Percentiles rank a stretch among this genome's conserved stretches.
These are phyloP conservation scores for Agonopterix heracliana DNA, from an alignment of 2,888 invertebrate genomes.

Conservation along the genomic window DNA sequence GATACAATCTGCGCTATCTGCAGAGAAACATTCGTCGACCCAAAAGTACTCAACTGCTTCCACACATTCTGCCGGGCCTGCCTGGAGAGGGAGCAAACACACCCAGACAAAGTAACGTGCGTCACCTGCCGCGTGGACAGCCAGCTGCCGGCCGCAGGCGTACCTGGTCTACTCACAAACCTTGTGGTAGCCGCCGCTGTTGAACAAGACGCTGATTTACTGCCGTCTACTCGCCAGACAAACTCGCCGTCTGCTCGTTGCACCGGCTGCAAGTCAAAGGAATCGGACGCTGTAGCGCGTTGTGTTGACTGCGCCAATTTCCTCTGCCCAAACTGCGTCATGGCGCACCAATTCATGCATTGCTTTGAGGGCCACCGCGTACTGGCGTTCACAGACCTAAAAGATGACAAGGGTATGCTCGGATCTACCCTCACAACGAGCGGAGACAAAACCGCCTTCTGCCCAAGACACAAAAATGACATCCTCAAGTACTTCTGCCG, in stretches of 20 bases:
- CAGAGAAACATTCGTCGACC: conserved; percentile 84
- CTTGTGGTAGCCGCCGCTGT: conserved; percentile 75
- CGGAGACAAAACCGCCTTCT: conserved; percentile 81
- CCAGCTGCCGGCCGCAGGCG: conserved; percentile 71
- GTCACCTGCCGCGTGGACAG: conserved; percentile 79
- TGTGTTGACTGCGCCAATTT: conserved; percentile 98
- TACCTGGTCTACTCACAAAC: conserved; percentile 81
- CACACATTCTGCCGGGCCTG: conserved; percentile 91
- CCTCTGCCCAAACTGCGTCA: conserved; percentile 97
- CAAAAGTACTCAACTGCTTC: conserved; percentile 86
- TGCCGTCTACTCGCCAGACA: conserved; percentile 61
- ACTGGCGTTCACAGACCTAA: conserved; percentile 80
- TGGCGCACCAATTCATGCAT: conserved; percentile 99
- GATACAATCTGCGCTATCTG: conserved; percentile 82
- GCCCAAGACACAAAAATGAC: conserved; percentile 93
- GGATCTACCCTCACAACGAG: conserved; percentile 72
- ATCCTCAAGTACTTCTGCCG: conserved; percentile 95
- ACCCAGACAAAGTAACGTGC: conserved; percentile 84
- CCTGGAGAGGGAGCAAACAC: conserved; percentile 83
- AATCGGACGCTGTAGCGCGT: conserved; percentile 95
- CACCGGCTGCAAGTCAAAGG: conserved; percentile 97
- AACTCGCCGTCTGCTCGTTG: conserved; percentile 80
- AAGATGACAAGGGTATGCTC: conserved; percentile 76
- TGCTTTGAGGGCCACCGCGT: conserved; percentile 98
- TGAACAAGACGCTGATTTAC: conserved; percentile 72